These are phyloP conservation scores for Microtus montanus DNA, from an alignment of 2,113 vertebrate genomes.

Conservation along the genomic window DNA sequence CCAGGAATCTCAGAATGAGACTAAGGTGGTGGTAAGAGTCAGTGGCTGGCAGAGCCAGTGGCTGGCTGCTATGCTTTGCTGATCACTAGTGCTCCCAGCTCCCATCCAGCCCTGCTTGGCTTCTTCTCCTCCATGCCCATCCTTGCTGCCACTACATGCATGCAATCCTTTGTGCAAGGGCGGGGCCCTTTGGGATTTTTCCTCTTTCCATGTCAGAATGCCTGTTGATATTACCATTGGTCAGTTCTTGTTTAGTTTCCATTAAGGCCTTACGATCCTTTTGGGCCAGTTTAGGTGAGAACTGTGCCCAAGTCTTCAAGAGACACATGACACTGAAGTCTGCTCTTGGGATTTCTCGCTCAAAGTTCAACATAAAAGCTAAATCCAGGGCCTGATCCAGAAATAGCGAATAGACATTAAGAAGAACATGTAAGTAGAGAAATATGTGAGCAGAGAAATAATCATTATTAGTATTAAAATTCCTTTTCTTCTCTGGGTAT, in stretches of 20 bases:
- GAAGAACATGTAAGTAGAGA: background rate
- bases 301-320: background rate
- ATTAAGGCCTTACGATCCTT: background rate
- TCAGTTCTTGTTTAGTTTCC: too few relatives aligned
- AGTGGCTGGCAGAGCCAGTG: too few relatives aligned
- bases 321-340: background rate
- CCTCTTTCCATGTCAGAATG: background rate
- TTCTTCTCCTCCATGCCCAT: too few relatives aligned
- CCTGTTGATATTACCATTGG: background rate
- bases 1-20: too few relatives aligned
- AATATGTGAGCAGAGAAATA: background rate
- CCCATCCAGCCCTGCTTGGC: too few relatives aligned
- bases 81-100: too few relatives aligned
- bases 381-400: background rate
- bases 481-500: background rate
- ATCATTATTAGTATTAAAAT: background rate
- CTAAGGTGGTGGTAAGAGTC: too few relatives aligned
- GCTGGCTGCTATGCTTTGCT: too few relatives aligned
- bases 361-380: slow-evolving; percentile 21
- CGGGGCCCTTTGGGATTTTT: background rate
- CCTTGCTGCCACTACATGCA: too few relatives aligned
- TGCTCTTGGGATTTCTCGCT: background rate
- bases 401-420: background rate
- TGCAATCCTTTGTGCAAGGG: background rate
- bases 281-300: background rate